A percentile compares a stretch with the other conserved stretches of the same genome.
phyloP scores from a whole-genome alignment of 2,113 vertebrate genomes.

The Numenius arquata region DNA sequence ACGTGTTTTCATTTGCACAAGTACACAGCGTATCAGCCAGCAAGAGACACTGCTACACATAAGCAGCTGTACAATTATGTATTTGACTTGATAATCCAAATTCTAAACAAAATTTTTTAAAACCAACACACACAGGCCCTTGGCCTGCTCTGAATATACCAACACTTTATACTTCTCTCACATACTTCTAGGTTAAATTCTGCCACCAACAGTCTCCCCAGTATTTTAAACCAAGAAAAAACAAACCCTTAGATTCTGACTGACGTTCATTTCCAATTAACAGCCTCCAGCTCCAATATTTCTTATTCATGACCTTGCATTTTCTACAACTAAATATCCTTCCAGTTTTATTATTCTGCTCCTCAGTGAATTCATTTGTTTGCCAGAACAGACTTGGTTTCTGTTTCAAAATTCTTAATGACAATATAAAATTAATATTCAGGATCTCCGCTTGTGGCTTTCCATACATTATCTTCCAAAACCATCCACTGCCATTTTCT shows the following conservation, averaged over 20 bases:
- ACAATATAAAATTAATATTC: neutral
- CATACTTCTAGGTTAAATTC: neutral
- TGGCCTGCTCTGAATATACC: neutral
- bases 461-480: neutral
- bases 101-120: neutral
- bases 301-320: neutral
- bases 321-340: neutral
- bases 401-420: neutral
- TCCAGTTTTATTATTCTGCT: neutral
- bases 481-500: neutral
- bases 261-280: slow-evolving; percentile 26
- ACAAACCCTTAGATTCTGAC: neutral
- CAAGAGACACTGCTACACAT: neutral
- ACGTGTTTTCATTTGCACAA: neutral
- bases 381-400: neutral
- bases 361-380: neutral
- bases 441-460: neutral
- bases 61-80: neutral
- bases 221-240: neutral
- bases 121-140: neutral
- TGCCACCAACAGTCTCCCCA: neutral
- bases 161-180: neutral
- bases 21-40: neutral
- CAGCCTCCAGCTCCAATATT: neutral
- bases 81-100: neutral